A percentile compares a stretch with the other conserved stretches of the same genome.
These are phyloP conservation scores for Calosoma granatense DNA, from an alignment of 1,140 invertebrate genomes.

Conservation along the genomic window DNA sequence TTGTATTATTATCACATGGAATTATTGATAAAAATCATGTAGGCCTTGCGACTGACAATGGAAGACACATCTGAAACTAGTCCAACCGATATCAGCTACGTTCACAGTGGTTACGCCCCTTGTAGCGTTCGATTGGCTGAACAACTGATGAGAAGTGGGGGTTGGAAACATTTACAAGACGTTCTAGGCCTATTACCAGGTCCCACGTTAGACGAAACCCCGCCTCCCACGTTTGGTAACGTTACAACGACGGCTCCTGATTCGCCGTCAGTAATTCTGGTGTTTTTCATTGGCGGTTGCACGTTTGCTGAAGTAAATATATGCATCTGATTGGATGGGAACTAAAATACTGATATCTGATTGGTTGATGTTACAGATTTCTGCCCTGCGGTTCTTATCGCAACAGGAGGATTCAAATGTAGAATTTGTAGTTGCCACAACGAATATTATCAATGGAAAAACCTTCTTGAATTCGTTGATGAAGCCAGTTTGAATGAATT, in stretches of 20 bases:
- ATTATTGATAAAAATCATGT: slow-evolving; percentile 32
- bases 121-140: slow-evolving; percentile 83
- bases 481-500: background rate
- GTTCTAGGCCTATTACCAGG: slow-evolving; percentile 48
- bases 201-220: slow-evolving; percentile 47
- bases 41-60: slow-evolving; percentile 70
- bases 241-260: slow-evolving; percentile 36
- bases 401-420: slow-evolving; percentile 86
- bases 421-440: slow-evolving; percentile 88
- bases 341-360: background rate
- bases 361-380: slow-evolving; percentile 44
- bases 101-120: slow-evolving; percentile 90
- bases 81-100: slow-evolving; percentile 85
- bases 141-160: slow-evolving; percentile 69
- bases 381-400: slow-evolving; percentile 82
- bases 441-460: slow-evolving; percentile 86
- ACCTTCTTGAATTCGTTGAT: slow-evolving; percentile 70
- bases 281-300: slow-evolving; percentile 93
- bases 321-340: background rate
- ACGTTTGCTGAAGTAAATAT: slow-evolving; percentile 77
- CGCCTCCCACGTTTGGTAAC: slow-evolving; percentile 8
- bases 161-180: slow-evolving; percentile 60
- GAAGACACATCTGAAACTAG: slow-evolving; percentile 77
- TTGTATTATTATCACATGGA: too few species aligned
- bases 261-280: slow-evolving; percentile 68